phyloP scores from a whole-genome alignment of 2,113 vertebrate species.

The Forbesichthys papilliferus region DNA sequence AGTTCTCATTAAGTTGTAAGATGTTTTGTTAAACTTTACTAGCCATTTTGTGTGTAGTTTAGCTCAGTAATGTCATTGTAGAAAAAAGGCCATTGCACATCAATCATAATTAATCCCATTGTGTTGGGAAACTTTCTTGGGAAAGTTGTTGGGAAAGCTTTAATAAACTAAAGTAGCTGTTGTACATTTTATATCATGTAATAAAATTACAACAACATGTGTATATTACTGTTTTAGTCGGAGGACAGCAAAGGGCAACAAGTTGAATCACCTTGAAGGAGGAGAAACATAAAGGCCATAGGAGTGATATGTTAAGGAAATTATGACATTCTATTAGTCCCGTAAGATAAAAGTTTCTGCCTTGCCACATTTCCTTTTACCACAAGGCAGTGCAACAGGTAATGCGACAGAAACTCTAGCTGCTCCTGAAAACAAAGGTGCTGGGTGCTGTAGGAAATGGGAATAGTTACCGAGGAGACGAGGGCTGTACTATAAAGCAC shows the following conservation, averaged over 20 bases:
- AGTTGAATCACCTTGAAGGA: constrained; percentile 8
- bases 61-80: not conserved
- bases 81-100: no score
- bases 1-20: not conserved
- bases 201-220: not conserved
- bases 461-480: constrained; percentile 56
- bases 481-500: constrained; percentile 29
- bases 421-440: constrained; percentile 67
- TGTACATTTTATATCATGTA: not conserved
- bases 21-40: no score
- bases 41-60: no score
- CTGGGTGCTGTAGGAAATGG: constrained; percentile 57
- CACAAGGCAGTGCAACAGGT: constrained; percentile 24
- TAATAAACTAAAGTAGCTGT: not conserved
- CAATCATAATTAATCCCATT: no score
- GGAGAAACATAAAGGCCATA: constrained; percentile 11
- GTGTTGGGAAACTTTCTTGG: no score
- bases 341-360: constrained; percentile 21
- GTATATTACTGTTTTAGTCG: not conserved
- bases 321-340: not conserved
- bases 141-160: no score
- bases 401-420: constrained; percentile 66
- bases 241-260: constrained; percentile 5
- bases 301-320: not conserved
- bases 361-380: constrained; percentile 33